Base-by-base conservation (phyloP, 2,888 invertebrate genomes). In the Margaritifera margaritifera region DNA sequence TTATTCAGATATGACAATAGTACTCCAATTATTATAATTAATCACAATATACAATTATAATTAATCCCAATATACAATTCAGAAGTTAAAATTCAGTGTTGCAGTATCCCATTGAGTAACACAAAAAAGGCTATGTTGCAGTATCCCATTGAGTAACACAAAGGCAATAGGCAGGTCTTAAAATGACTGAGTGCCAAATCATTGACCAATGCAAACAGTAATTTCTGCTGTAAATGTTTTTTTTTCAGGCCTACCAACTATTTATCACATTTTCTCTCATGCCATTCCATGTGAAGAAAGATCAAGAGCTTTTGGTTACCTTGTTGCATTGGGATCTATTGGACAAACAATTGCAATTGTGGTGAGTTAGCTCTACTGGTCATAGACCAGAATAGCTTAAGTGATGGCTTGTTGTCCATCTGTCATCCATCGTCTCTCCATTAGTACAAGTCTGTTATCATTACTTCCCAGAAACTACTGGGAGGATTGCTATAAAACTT, bases 291-390 rank as follows among this genome's bases (percentile, higher is more conserved):
- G 93, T 22, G 94, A 94, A 84, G 94, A 94, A 86, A 90, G 94
- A 72, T 94, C 94, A 5, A 89, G 94, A 72, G 94, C 94, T 1
- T 94, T 94, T 89, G 93, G 94, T 20, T 94, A 94, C 86, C 90
- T 94, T 57, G 92, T 94, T 58, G 94, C 94, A 20, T 92, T 93
- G 68, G 94, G 94, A 55, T 93, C 94, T n/a, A 92, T 94, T 63
- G 94, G 94, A 18, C 94, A 94, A 90, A 94, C 94, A 52, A 92
- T 94, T 31, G 93, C 94, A 50, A 93, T 94, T 71, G 90, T 94
- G 81, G 93, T 94, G 89, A 91, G 92, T 89, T 18, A 4, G 15
- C 18, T 25, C 27, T 62, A 24, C 15, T 51, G 11, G n/a, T 15
- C 42, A 5, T 18, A 22, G 15, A 24, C 22, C 19, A 31, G 19